Evolutionary conservation across 2,797 vertebrate genomes (phyloP), one percentile per base, ranked within the genome.

Genomic region (Halcyon chelicuti): DNA sequence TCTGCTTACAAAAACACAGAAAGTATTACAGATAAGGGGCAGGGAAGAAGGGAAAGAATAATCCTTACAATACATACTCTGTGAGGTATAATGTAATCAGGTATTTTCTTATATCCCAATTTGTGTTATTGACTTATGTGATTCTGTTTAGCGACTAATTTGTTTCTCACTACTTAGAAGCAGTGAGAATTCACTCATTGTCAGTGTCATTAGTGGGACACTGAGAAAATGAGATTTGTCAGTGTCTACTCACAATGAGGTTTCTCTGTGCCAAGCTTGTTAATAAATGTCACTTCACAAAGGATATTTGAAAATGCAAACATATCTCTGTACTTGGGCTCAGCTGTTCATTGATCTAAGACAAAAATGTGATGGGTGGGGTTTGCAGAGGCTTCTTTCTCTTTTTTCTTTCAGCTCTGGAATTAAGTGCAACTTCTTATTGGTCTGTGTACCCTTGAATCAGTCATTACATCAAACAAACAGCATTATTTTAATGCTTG

Each of bases 31-130:
- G 79, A 94, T 63, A 58, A 80, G 75, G 90, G 91, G 84, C 73
- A 96, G 95, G 96, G 76, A 81, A 94, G 93, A 95, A 78, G 89
- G 83, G 75, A 97, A 97, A 80, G 63, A 87, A 62, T 89, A 95
- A 91, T 86, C 52, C 31, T 90, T 93, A 49, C 74, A 92, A 70
- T 74, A 57, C 46, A 6, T 78, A 25, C 77, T 54, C 58, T 78
- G 42, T 72, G 84, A 75, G 85, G 33, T 93, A 55, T 94, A 81
- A 90, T 70, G 93, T 90, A 66, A 94, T 92, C 75, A 92, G 65
- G 21, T 93, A 75, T 95, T 96, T 88, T 90, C 89, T 87, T 85
- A 78, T 33, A 68, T 94, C 51, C 68, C n/a, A 42, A 4, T 88
- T 93, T 97, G 63, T 94, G 72, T 81, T 88, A 31, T 31, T 96